A percentile compares a stretch with the other conserved stretches of the same genome.
Evolutionary conservation across 2,113 vertebrate species (phyloP).

Genomic region (Melospiza georgiana): DNA sequence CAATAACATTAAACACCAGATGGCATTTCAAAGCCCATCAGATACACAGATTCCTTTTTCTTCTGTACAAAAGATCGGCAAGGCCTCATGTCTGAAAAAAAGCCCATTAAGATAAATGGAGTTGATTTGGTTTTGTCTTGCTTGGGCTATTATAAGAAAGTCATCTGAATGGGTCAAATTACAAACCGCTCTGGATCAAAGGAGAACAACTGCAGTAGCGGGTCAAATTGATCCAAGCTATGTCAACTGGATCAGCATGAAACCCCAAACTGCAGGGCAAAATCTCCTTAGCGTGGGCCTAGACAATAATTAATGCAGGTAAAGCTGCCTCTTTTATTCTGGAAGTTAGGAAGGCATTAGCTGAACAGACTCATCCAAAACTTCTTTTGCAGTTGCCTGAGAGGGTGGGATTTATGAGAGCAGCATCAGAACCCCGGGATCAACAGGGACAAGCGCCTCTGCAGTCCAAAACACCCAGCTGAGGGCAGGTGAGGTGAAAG

Average conservation of each 20-base stretch:
- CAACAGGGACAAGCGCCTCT: neutral
- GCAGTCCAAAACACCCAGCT: too few relatives aligned
- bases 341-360: slow-evolving; percentile 13
- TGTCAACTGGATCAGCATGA: slow-evolving; percentile 73
- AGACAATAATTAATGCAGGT: slow-evolving; percentile 54
- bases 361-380: neutral
- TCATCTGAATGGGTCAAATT: slow-evolving; percentile 74
- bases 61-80: slow-evolving; percentile 70
- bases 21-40: slow-evolving; percentile 77
- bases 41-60: slow-evolving; percentile 75
- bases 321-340: neutral
- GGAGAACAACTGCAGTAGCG: slow-evolving; percentile 39
- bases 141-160: slow-evolving; percentile 70
- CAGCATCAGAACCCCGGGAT: neutral
- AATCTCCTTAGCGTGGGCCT: slow-evolving; percentile 21
- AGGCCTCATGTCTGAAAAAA: slow-evolving; percentile 60
- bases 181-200: slow-evolving; percentile 73
- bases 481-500: neutral
- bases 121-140: slow-evolving; percentile 77
- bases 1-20: slow-evolving; percentile 78
- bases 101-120: slow-evolving; percentile 77
- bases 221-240: slow-evolving; percentile 70
- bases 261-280: slow-evolving; percentile 62
- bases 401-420: neutral
- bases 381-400: neutral